A percentile compares a stretch with the other conserved stretches of the same genome.
Conservation (phyloP, 2,888 invertebrate species). For the Agrenia bidenticulata region DNA sequence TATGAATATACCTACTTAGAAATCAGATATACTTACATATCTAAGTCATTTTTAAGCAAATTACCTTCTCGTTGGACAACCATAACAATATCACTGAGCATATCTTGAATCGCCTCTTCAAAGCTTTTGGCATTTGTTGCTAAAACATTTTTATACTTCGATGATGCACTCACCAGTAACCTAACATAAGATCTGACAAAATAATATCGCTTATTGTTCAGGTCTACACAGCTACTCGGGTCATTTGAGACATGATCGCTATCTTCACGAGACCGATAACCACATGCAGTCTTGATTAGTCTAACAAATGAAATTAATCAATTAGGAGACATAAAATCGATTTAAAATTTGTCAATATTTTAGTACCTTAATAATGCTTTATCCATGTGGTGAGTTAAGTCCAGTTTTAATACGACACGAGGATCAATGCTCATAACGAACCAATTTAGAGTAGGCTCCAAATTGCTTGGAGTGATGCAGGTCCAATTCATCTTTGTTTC, state of each 20-base stretch:
- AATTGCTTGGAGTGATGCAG: constrained; percentile 63
- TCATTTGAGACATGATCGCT: not conserved
- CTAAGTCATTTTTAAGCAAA: not conserved
- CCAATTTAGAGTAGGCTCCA: constrained; percentile 72
- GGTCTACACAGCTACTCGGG: constrained; percentile 55
- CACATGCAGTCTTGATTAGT: constrained; percentile 64
- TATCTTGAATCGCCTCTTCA: constrained; percentile 58
- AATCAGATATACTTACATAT: no score
- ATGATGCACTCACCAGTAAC: constrained; percentile 62
- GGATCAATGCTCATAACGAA: constrained; percentile 73
- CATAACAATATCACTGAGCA: constrained; percentile 57
- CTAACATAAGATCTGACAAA: constrained; percentile 65
- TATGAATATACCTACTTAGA: no score
- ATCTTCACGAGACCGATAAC: constrained; percentile 58
- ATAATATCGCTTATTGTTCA: constrained; percentile 62
- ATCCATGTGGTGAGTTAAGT: constrained; percentile 52
- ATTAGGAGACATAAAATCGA: constrained; percentile 5
- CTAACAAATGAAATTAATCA: no score
- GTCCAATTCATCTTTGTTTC: constrained; percentile 66
- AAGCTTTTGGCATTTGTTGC: constrained; percentile 60
- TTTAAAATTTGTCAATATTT: no score
- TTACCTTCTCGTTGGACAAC: constrained; percentile 38
- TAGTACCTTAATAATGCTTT: constrained; percentile 46
- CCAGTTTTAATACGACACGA: constrained; percentile 62
- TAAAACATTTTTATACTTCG: constrained; percentile 60